Base-by-base conservation (phyloP, 2,888 invertebrate species). In the Slavum lentiscoides region DNA sequence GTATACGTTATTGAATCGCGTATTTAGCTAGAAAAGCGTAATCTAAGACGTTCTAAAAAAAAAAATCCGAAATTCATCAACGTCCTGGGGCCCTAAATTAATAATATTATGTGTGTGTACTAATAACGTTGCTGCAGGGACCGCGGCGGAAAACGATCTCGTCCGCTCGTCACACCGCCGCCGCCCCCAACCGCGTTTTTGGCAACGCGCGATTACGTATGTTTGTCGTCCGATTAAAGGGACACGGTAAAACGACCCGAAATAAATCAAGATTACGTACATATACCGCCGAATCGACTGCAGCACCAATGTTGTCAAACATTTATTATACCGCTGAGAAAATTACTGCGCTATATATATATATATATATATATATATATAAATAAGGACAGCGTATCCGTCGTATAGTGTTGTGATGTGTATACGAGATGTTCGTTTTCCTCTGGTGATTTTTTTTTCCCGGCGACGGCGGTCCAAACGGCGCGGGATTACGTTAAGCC, bases 241-340 rank as follows among this genome's bases (percentile, higher is more conserved):
- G 55, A 55, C 74, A 74, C 74, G 64, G 30, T 74, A 66, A 74
- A 74, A 64, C 39, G 37, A 74, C 64, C 74, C 55, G 19, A 74
- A 74, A 74, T 74, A 74, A 74, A 74, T 74, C 64, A 74, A 74
- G 74, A 74, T 74, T 74, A 74, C 64, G 74, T 21, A 19, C 55
- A 21, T 30, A 4, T 30, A 30, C 30, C 30, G 30, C 30, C 30
- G 39, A 55, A 74, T 66, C 66, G 74, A 66, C 55, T 74, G 66
- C 74, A 21, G 66, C 74, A 21, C 30, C 30, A 30, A 64, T 39
- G 66, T 55, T 74, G 55, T 66, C 64, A 74, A 66, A 74, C 74
- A 66, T 74, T 74, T 74, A 74, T 74, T 74, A 74, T 55, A 55
- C 74, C 21, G 66, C 55, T 55, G 37, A 55, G 74, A 55, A 55